Percentiles rank a stretch among this genome's conserved stretches.
phyloP scores from a whole-genome alignment of 2,888 invertebrate species.

The Thymelicus lineola region DNA sequence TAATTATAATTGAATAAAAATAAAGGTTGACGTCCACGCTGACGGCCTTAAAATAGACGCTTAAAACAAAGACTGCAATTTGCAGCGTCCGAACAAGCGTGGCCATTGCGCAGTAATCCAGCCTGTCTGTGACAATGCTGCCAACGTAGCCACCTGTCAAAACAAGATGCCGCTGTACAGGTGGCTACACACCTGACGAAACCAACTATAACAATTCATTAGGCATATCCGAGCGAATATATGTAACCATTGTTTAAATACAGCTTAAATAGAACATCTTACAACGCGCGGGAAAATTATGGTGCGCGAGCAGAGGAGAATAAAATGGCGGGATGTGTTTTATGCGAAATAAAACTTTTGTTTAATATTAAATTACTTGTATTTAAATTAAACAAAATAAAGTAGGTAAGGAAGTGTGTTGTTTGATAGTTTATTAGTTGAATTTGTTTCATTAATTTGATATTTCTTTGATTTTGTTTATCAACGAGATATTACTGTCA shows the following conservation, averaged over 20 bases:
- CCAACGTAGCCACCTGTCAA: conserved; percentile 70
- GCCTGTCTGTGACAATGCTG: conserved; percentile 44
- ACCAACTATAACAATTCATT: conserved; percentile 43
- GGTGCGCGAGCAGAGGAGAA: background rate
- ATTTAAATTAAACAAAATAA: too few species aligned
- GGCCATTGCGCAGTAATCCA: conserved; percentile 41
- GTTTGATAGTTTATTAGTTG: too few species aligned
- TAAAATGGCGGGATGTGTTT: too few species aligned
- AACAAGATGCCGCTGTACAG: conserved; percentile 71
- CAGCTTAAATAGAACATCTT: conserved; percentile 33
- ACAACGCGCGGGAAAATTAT: conserved; percentile 19
- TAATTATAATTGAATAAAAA: conserved; percentile 30
- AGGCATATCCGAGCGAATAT: conserved; percentile 39
- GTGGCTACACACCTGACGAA: conserved; percentile 71
- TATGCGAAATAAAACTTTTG: too few species aligned
- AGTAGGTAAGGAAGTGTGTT: too few species aligned
- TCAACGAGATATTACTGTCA: too few species aligned
- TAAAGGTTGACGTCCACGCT: conserved; percentile 22
- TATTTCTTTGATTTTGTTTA: too few species aligned
- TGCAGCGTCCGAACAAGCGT: conserved; percentile 44
- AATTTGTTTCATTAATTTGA: too few species aligned
- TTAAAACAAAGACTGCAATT: conserved; percentile 50
- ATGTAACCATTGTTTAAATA: conserved; percentile 42
- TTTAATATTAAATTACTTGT: too few species aligned
- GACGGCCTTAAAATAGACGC: conserved; percentile 47